Base-by-base conservation (phyloP, 2,797 vertebrate species). In the Pangasius macronema region DNA sequence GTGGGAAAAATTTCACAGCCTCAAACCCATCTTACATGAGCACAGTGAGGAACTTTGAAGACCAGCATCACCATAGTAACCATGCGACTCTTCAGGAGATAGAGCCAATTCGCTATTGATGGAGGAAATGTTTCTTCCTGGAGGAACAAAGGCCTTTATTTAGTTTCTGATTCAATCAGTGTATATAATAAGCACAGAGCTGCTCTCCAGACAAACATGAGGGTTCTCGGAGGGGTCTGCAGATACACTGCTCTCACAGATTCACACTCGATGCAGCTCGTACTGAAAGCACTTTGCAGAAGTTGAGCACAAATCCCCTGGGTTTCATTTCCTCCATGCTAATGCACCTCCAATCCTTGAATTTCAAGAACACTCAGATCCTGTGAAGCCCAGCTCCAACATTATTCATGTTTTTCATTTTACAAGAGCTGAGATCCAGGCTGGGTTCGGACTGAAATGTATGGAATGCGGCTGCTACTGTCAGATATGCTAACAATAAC, bases 11-110 rank as follows among this genome's bases (percentile, higher is more conserved):
- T 14, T 42, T n/a, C 36, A 39, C 79, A 81, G 33, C 11, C 2
- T 89, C 88, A 70, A 91, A 88, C 88, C 61, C 49, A 68, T 89
- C 49, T 83, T 82, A n/a, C 59, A 65, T 42, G 18, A 46, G 14
- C 80, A 82, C 39, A 39, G 77, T 8, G 33, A 81, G 63, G 63
- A 83, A 68, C 27, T 83, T 84, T 57, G 33, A 70, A 55, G 51
- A 84, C 67, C 87, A 86, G 86, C 90, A 93, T 95, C 93, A 92
- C 94, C 94, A 95, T 95, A 94, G 94, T 93, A 95, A 95, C 94
- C 93, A 94, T 94, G 93, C 90, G 91, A 90, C 87, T 90, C 86
- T 92, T 94, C 93, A 93, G 94, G 93, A 94, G 90, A 30, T 30
- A 68, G 30, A 27, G 81, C 13, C 55, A 46, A 85, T 88, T 87